These are phyloP conservation scores for Takifugu rubripes DNA, from an alignment of 2,797 vertebrate species.

Conservation along the genomic window DNA sequence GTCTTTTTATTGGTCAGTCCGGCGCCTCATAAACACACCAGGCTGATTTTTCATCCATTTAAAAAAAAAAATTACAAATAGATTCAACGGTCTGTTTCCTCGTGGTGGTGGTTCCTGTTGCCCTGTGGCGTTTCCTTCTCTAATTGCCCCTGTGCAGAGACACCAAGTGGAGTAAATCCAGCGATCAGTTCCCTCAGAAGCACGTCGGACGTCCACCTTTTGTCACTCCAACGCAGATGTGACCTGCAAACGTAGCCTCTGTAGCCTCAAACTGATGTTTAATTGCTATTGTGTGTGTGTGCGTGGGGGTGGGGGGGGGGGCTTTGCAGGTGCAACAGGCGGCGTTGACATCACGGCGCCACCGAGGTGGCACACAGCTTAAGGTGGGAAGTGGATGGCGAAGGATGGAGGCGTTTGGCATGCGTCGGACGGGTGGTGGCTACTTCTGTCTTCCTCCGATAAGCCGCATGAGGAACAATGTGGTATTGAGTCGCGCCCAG, in stretches of 20 bases:
- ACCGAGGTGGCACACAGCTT: slow-evolving; percentile 22
- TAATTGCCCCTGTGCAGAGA: slow-evolving; percentile 49
- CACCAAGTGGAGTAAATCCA: slow-evolving; percentile 35
- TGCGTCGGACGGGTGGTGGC: slow-evolving; percentile 14
- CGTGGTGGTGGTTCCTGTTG: slow-evolving; percentile 27
- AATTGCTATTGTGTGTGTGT: slow-evolving; percentile 18
- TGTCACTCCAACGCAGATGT: slow-evolving; percentile 59
- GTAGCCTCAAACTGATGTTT: slow-evolving; percentile 45
- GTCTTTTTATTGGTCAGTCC: no score
- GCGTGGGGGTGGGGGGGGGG: neutral
- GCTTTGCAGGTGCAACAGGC: slow-evolving; percentile 32
- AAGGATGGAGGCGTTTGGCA: slow-evolving; percentile 58
- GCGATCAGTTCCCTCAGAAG: slow-evolving; percentile 15
- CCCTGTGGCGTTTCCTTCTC: slow-evolving; percentile 21
- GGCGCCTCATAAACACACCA: no score
- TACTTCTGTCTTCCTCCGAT: slow-evolving; percentile 63
- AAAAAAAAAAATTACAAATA: slow-evolving; percentile 2
- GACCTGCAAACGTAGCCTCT: slow-evolving; percentile 54
- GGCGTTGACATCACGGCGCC: slow-evolving; percentile 36
- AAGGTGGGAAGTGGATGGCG: slow-evolving; percentile 43
- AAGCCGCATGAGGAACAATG: slow-evolving; percentile 74
- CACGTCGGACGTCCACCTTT: slow-evolving; percentile 21
- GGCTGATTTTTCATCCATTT: no score
- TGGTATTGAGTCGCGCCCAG: slow-evolving; percentile 74
- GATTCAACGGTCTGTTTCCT: slow-evolving; percentile 24